A percentile compares a stretch with the other conserved stretches of the same genome.
These are phyloP conservation scores for Leptothorax acervorum DNA, from an alignment of 2,888 invertebrate species.

Conservation along the genomic window DNA sequence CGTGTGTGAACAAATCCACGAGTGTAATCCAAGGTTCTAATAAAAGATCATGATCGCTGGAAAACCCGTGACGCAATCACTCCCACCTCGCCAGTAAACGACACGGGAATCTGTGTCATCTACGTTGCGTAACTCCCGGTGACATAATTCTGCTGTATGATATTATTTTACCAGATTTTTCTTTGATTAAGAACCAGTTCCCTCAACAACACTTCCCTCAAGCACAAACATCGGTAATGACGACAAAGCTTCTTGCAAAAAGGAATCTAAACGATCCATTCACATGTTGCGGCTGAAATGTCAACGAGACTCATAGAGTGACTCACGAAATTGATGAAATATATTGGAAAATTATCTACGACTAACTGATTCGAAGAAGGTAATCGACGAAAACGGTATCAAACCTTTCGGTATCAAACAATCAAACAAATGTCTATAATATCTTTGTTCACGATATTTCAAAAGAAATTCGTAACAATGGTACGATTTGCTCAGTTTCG, in stretches of 20 bases:
- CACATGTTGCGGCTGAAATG: background rate
- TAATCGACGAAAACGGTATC: background rate
- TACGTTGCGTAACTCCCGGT: background rate
- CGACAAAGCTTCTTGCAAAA: background rate
- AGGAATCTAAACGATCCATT: background rate
- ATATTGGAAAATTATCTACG: background rate
- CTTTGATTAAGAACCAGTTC: background rate
- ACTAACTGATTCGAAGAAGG: background rate
- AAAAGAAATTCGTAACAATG: background rate
- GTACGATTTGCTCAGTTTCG: background rate
- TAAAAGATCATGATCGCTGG: slow-evolving; percentile 79
- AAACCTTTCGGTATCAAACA: background rate
- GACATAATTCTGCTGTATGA: background rate
- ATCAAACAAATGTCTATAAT: background rate
- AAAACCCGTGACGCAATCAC: background rate
- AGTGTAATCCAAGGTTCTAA: slow-evolving; percentile 80
- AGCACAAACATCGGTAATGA: background rate
- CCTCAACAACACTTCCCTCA: background rate
- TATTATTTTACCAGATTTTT: background rate
- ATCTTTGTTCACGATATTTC: background rate
- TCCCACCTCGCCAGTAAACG: background rate
- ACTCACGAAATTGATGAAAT: background rate
- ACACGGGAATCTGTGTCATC: background rate
- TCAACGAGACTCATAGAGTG: background rate
- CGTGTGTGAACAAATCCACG: slow-evolving; percentile 65